Evolutionary conservation across 2,113 vertebrate genomes (phyloP).

Genomic region (Irena cyanogastra): DNA sequence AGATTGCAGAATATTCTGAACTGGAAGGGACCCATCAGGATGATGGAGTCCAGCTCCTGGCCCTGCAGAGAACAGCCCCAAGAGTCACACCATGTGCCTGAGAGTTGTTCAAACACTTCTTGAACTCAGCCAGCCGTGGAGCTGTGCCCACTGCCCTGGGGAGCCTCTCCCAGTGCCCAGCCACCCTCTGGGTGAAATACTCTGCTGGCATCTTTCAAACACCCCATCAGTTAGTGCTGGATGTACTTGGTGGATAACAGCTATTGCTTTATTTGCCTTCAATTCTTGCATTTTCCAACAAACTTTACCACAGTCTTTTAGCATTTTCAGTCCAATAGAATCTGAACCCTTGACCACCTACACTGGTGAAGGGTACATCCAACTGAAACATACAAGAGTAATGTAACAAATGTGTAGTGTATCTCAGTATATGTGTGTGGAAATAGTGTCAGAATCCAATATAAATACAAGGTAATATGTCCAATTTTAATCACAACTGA

Average conservation of each 20-base stretch:
- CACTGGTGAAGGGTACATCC: background rate
- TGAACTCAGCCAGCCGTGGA: background rate
- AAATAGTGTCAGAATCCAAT: background rate
- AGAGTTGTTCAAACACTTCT: background rate
- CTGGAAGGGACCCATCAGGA: background rate
- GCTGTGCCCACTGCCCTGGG: background rate
- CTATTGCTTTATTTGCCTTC: background rate
- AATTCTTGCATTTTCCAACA: background rate
- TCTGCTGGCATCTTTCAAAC: background rate
- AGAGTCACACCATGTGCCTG: background rate
- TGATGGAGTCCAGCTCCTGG: fast-evolving
- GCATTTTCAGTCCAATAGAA: background rate
- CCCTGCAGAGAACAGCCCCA: background rate
- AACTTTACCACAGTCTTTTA: background rate
- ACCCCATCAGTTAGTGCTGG: background rate
- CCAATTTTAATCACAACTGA: background rate
- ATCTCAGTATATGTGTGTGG: background rate
- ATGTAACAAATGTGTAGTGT: background rate
- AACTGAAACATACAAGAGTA: background rate
- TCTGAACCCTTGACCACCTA: background rate
- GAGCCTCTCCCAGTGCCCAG: background rate
- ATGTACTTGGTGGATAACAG: background rate
- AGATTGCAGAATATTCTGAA: background rate
- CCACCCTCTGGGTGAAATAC: background rate
- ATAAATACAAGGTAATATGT: background rate